Evolutionary conservation across 92 coral and sea anemone species (phyloP).

Genomic region (Phenganax subtilis): DNA sequence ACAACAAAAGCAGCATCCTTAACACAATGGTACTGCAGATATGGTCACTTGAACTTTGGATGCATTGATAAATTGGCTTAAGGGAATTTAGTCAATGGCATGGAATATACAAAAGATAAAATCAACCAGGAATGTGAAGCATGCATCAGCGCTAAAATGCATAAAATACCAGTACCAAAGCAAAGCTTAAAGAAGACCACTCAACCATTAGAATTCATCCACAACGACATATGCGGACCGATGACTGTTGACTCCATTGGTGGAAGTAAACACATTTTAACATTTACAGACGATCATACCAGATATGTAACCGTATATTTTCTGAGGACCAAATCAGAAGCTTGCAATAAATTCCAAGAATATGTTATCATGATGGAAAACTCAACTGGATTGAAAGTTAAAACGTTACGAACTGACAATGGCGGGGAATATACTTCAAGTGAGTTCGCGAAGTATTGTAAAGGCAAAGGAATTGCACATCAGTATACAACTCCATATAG

Average conservation of each 20-base stretch:
- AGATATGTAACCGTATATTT: constrained; percentile 22
- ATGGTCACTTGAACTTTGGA: constrained; percentile 31
- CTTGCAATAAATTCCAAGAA: constrained; percentile 47
- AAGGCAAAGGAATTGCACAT: constrained; percentile 36
- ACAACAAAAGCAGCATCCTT: constrained; percentile 1
- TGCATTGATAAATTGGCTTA: constrained; percentile 22
- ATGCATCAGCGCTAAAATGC: background rate
- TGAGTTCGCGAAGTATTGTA: constrained; percentile 36
- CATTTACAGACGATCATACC: background rate
- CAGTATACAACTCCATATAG: constrained; percentile 44
- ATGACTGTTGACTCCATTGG: background rate
- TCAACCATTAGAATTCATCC: background rate
- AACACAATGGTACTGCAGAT: constrained; percentile 34
- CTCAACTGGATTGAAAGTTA: constrained; percentile 29
- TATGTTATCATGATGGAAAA: constrained; percentile 43
- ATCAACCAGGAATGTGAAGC: background rate
- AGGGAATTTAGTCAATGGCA: constrained; percentile 17
- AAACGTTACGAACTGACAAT: constrained; percentile 38
- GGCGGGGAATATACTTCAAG: constrained; percentile 34
- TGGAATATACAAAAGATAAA: constrained; percentile 13
- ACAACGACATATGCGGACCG: constrained; percentile 12
- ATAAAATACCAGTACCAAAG: background rate
- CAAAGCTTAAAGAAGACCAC: background rate
- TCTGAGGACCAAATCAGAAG: constrained; percentile 56
- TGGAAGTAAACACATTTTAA: background rate